Percentiles rank a stretch among this genome's conserved stretches.
Evolutionary conservation across 2,888 invertebrate species (phyloP).

Genomic region (Drosophila kanekoi): DNA sequence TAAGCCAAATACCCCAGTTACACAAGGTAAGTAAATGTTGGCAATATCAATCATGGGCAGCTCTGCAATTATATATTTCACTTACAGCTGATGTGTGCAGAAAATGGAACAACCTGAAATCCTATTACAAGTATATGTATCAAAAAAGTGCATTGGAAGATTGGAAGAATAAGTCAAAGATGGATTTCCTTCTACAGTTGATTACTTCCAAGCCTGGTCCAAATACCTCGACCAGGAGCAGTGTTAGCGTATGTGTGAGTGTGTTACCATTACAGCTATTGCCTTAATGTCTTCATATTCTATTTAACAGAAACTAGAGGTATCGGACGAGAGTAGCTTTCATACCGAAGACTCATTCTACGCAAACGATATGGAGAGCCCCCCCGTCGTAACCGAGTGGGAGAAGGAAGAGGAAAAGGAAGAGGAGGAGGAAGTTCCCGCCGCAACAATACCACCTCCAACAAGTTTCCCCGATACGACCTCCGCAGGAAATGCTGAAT

Average conservation of each 20-base stretch:
- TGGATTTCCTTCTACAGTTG: conserved; percentile 25
- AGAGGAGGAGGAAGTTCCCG: neutral
- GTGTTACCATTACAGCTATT: neutral
- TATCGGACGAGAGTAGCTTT: conserved; percentile 9
- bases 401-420: conserved; percentile 2
- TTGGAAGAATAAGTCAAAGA: conserved; percentile 42
- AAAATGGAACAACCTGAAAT: conserved; percentile 46
- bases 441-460: neutral
- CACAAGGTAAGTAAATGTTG: conserved; percentile 13
- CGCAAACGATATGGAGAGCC: neutral
- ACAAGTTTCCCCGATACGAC: conserved; percentile 1
- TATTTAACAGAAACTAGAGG: neutral
- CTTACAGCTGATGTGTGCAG: conserved; percentile 35
- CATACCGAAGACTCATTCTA: conserved; percentile 6
- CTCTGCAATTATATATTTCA: neutral
- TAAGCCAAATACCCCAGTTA: conserved; percentile 8
- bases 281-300: neutral
- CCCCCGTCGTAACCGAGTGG: neutral
- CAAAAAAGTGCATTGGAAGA: conserved; percentile 12
- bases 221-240: neutral
- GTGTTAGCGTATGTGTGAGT: conserved; percentile 1
- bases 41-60: neutral
- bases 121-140: conserved; percentile 29
- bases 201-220: neutral
- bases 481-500: conserved; percentile 3